A percentile compares a stretch with the other conserved stretches of the same genome.
phyloP scores from a whole-genome alignment of 1,140 invertebrate genomes.

The Cyphomyrmex costatus region DNA sequence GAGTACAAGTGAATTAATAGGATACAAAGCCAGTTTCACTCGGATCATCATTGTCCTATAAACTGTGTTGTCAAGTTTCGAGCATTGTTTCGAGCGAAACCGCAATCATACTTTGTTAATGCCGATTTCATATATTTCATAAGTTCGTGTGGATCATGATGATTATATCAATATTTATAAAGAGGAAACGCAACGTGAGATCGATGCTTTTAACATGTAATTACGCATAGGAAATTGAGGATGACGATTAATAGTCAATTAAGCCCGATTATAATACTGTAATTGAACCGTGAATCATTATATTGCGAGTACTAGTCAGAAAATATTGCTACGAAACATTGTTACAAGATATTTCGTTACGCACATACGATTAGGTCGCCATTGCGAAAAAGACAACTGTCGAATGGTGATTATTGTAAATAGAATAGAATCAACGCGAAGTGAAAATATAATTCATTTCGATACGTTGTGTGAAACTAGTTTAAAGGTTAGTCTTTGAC shows the following conservation, averaged over 20 bases:
- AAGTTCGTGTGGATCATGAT: background rate
- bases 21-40: conserved; percentile 26
- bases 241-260: background rate
- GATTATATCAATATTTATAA: background rate
- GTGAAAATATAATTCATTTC: background rate
- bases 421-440: background rate
- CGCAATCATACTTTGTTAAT: background rate
- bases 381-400: background rate
- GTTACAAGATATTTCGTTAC: background rate
- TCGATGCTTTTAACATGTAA: background rate
- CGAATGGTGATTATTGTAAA: background rate
- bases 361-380: background rate
- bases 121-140: background rate
- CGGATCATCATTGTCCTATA: background rate
- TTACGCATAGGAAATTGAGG: background rate
- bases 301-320: background rate
- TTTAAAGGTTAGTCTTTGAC: conserved; percentile 58
- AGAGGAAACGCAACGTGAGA: background rate
- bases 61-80: background rate
- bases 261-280: background rate
- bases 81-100: background rate
- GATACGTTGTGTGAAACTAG: conserved; percentile 13
- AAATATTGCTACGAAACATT: background rate
- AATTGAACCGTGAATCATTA: background rate
- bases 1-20: conserved; percentile 29